phyloP scores from a whole-genome alignment of 2,797 vertebrate species.

The Oreonectes daqikongensis region DNA sequence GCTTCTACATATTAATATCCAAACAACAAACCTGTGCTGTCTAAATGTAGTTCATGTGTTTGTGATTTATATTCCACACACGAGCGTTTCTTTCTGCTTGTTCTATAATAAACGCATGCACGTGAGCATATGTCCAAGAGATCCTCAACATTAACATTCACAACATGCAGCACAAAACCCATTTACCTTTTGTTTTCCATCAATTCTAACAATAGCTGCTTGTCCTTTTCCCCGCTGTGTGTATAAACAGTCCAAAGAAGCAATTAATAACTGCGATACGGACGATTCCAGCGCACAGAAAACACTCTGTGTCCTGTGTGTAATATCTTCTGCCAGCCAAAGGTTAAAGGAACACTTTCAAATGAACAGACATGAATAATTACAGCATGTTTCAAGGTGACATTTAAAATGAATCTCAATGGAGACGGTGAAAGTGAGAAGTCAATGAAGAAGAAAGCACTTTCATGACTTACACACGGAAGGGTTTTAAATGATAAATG shows the following conservation, averaged over 20 bases:
- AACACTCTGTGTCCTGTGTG: background rate
- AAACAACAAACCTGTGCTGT: too few species aligned
- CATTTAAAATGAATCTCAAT: conserved; percentile 60
- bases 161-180: conserved; percentile 18
- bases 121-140: conserved; percentile 6
- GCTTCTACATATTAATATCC: too few species aligned
- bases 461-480: too few species aligned
- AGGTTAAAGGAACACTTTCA: conserved; percentile 47
- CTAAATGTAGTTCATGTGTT: background rate
- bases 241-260: conserved; percentile 49
- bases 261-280: conserved; percentile 51
- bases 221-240: conserved; percentile 49
- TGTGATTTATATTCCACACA: conserved; percentile 15
- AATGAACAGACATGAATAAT: conserved; percentile 61
- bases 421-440: conserved; percentile 47
- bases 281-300: conserved; percentile 36
- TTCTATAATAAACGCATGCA: background rate
- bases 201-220: conserved; percentile 51
- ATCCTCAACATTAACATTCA: conserved; percentile 49
- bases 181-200: conserved; percentile 55
- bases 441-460: conserved; percentile 52
- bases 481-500: too few species aligned
- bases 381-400: conserved; percentile 62
- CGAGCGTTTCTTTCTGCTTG: conserved; percentile 15
- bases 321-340: conserved; percentile 46